Conservation (phyloP, 2,888 invertebrate species). For the Altica lythri region DNA sequence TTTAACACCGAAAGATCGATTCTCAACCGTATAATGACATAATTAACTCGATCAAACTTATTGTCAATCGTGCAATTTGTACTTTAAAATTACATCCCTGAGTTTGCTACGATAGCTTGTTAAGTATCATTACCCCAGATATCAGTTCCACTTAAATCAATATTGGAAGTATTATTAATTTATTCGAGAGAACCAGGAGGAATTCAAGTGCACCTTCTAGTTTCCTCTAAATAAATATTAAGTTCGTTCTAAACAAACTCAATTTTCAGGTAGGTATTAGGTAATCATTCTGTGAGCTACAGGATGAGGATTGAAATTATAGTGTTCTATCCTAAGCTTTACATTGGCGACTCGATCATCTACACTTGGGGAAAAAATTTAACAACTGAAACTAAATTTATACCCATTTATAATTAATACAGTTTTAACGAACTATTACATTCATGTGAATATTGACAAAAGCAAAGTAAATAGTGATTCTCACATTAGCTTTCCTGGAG, state of each 20-base stretch:
- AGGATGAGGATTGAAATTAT: constrained; percentile 16
- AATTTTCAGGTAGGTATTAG: constrained; percentile 34
- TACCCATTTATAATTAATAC: not conserved
- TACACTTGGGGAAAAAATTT: too few relatives aligned
- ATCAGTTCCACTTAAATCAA: constrained; percentile 21
- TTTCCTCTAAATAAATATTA: constrained; percentile 37
- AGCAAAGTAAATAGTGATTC: too few relatives aligned
- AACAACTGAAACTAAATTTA: not conserved
- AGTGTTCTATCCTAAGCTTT: constrained; percentile 17
- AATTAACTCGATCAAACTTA: constrained; percentile 20
- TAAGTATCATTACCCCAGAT: constrained; percentile 16
- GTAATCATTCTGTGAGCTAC: constrained; percentile 30
- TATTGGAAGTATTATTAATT: constrained; percentile 30
- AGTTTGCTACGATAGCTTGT: constrained; percentile 12
- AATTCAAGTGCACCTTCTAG: constrained; percentile 18
- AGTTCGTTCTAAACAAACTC: constrained; percentile 37
- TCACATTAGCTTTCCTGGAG: too few relatives aligned
- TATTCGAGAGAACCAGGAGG: constrained; percentile 9
- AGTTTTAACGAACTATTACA: too few relatives aligned
- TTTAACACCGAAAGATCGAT: constrained; percentile 19
- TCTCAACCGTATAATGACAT: constrained; percentile 13
- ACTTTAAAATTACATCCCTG: constrained; percentile 9
- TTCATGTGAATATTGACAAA: too few relatives aligned
- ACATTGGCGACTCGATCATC: too few relatives aligned
- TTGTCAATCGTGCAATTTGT: constrained; percentile 21